Evolutionary conservation across 2,888 invertebrate species (phyloP), one percentile per base, ranked within the genome.

Genomic region (Ferrisia virgata): DNA sequence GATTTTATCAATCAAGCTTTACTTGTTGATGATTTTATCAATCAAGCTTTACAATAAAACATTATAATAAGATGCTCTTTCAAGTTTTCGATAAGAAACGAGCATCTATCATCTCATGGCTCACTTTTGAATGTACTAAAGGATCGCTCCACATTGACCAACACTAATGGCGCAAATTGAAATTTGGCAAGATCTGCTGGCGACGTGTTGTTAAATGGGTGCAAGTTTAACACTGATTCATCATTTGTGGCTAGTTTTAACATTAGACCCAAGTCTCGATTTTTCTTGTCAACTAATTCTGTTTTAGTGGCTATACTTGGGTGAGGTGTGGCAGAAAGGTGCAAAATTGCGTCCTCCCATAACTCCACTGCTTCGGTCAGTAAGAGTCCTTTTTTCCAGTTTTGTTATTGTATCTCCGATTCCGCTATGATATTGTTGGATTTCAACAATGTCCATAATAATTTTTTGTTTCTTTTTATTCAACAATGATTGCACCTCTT

Each of bases 401-500:
- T 78, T 31, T 13, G 33, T 36, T 9, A 78, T 78, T 5, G 78
- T 78, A 18, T 31, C 15, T 15, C 11, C 33, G n/a, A 78, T 31
- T 78, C 78, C 78, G 18, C 2, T 9, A n/a, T 78, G 36, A 36
- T 78, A 28, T 33, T 78, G n/a, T 36, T 78, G 78, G 36, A 78
- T 78, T 78, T 78, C 78, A 5, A 36, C 13, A 18, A 78, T 78
- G 11, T 78, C 36, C 31, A 78, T 31, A 13, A 11, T 36, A 13
- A 78, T 25, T 78, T 36, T 78, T 18, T 33, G 2, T 78, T 58
- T 40, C 25, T 47, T 39, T 53, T 81, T 81, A 5, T 28, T 31
- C 81, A 81, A 31, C n/a, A 58, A 31, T 6, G 11, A 13, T 36
- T 81, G 53, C 8, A 84, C 78, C 47, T 39, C 31, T 84, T 78